phyloP scores from a whole-genome alignment of 2,888 invertebrate species.

The Brenthis hecate region DNA sequence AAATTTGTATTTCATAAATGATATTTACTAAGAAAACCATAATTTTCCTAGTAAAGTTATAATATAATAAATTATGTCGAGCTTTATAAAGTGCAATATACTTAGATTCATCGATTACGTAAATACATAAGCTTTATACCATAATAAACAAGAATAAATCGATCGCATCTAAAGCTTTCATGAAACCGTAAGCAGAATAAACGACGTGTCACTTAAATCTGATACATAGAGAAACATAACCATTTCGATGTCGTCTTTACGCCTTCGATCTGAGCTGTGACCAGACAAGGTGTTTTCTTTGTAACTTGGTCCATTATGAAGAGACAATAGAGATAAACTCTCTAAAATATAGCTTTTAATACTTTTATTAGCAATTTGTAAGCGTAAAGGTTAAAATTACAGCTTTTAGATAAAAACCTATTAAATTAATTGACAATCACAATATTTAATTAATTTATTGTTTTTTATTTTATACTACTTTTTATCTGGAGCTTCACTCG shows the following conservation, averaged over 20 bases:
- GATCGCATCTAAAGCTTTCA: conserved; percentile 62
- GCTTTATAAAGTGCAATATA: conserved; percentile 17
- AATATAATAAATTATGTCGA: not conserved
- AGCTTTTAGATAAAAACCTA: too few relatives aligned
- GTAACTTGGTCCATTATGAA: conserved; percentile 22
- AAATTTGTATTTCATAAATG: too few relatives aligned
- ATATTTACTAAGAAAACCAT: too few relatives aligned
- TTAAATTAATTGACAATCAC: too few relatives aligned
- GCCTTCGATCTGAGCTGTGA: conserved; percentile 60
- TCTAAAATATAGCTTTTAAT: conserved; percentile 8
- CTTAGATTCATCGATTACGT: conserved; percentile 20
- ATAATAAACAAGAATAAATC: conserved; percentile 62
- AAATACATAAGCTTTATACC: conserved; percentile 47
- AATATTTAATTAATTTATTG: too few relatives aligned
- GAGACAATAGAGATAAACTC: conserved; percentile 16
- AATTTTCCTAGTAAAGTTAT: too few relatives aligned
- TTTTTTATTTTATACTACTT: too few relatives aligned
- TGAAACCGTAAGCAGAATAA: conserved; percentile 63
- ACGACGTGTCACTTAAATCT: conserved; percentile 74
- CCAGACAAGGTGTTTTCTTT: conserved; percentile 30
- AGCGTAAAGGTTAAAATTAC: too few relatives aligned
- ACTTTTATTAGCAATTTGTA: not conserved
- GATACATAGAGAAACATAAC: conserved; percentile 77
- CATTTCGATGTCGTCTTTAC: conserved; percentile 71
- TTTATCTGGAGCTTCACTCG: too few relatives aligned